Percentiles rank a stretch among this genome's conserved stretches.
Conservation (phyloP, 2,797 vertebrate genomes). For the Danio albolineatus region DNA sequence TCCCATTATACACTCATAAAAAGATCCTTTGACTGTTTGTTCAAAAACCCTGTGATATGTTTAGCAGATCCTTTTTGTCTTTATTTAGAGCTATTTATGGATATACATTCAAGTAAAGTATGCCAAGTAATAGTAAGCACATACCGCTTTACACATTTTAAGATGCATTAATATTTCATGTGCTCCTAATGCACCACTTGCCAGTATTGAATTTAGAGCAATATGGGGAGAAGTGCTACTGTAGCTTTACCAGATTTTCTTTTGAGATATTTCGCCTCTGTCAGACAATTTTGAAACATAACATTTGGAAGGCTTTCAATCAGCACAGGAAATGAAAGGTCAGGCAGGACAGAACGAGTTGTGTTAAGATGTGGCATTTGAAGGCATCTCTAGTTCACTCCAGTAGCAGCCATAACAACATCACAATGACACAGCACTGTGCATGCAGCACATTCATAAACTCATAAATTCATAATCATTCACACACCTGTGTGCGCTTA, state of each 20-base stretch:
- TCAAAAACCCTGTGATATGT: neutral
- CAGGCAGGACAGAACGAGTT: conserved; percentile 77
- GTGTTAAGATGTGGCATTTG: conserved; percentile 74
- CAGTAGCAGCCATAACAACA: conserved; percentile 28
- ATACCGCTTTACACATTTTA: conserved; percentile 5
- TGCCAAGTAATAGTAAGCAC: neutral
- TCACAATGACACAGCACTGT: conserved; percentile 28
- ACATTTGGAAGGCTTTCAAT: conserved; percentile 84
- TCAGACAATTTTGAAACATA: conserved; percentile 64
- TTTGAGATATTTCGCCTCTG: conserved; percentile 73
- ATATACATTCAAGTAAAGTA: neutral
- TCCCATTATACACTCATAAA: too few species aligned
- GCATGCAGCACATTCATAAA: too few species aligned
- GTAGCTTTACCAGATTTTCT: conserved; percentile 69
- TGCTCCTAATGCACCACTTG: neutral
- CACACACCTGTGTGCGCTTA: too few species aligned
- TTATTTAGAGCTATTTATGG: neutral
- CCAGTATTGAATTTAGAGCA: conserved; percentile 14
- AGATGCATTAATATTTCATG: neutral
- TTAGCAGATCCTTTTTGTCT: neutral
- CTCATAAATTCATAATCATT: too few species aligned
- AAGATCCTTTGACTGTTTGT: neutral
- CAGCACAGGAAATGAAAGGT: conserved; percentile 79
- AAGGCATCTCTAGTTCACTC: conserved; percentile 67
- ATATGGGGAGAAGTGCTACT: conserved; percentile 78